A percentile compares a stretch with the other conserved stretches of the same genome.
phyloP scores from a whole-genome alignment of 30 jellyfish, hydroid and myxozoan genomes.

The Rhopilema esculentum region DNA sequence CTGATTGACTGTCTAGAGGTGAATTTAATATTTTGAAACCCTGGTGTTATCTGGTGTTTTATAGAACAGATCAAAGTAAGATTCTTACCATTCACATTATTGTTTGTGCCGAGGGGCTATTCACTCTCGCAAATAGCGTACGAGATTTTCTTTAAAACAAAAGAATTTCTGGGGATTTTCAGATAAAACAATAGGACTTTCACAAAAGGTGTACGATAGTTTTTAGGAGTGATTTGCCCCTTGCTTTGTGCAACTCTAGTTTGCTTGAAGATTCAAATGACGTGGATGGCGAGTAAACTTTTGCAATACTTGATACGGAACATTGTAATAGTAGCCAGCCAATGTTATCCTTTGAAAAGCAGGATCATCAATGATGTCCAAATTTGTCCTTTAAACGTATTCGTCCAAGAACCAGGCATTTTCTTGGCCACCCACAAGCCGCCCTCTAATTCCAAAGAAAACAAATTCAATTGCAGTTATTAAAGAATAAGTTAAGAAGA shows the following conservation, averaged over 20 bases:
- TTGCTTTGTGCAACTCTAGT: too few species aligned
- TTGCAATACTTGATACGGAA: too few species aligned
- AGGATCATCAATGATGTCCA: not conserved
- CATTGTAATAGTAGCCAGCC: not conserved
- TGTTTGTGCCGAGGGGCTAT: not conserved
- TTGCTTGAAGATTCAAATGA: too few species aligned
- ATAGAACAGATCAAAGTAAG: too few species aligned
- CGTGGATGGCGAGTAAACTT: too few species aligned
- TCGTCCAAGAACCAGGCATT: not conserved
- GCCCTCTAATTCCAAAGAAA: not conserved
- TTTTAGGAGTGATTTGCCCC: not conserved
- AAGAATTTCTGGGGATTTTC: not conserved
- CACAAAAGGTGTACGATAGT: not conserved
- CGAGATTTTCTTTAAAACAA: not conserved
- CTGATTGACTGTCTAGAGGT: too few species aligned
- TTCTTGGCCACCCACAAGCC: not conserved
- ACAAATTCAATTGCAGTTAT: not conserved
- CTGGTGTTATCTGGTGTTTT: too few species aligned
- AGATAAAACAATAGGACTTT: not conserved
- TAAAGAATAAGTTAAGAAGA: not conserved
- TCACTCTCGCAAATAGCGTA: not conserved
- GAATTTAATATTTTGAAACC: too few species aligned
- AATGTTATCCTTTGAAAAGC: not conserved
- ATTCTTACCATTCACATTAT: too few species aligned
- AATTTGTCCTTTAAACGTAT: not conserved